Evolutionary conservation across 2,888 invertebrate genomes (phyloP).

Genomic region (Pasiphila rectangulata): DNA sequence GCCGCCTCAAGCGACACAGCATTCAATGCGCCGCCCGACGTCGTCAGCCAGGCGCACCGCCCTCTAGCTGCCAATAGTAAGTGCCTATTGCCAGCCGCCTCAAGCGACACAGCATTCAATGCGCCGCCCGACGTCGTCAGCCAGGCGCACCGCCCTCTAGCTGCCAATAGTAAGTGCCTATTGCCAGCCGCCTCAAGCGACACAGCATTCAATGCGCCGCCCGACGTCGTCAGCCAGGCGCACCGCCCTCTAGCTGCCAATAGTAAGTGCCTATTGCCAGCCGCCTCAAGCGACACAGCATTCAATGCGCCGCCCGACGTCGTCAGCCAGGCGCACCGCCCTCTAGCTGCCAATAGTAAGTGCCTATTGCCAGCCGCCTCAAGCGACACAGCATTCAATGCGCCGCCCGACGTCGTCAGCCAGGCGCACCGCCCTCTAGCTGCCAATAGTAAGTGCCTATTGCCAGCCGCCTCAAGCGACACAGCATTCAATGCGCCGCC

Average conservation of each 20-base stretch:
- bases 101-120: too few relatives aligned
- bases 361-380: too few relatives aligned
- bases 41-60: slow-evolving; percentile 44
- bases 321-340: slow-evolving; percentile 45
- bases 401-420: slow-evolving; percentile 44
- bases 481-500: too few relatives aligned
- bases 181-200: too few relatives aligned
- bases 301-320: slow-evolving; percentile 52
- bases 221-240: slow-evolving; percentile 44
- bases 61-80: slow-evolving; percentile 59
- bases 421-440: slow-evolving; percentile 55
- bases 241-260: slow-evolving; percentile 58
- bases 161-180: slow-evolving; percentile 51
- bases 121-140: slow-evolving; percentile 45
- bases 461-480: too few relatives aligned
- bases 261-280: slow-evolving; percentile 46
- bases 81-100: too few relatives aligned
- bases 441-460: slow-evolving; percentile 49
- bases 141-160: slow-evolving; percentile 53
- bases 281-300: too few relatives aligned
- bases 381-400: too few relatives aligned
- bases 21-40: slow-evolving; percentile 51
- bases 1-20: too few relatives aligned
- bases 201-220: too few relatives aligned
- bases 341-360: slow-evolving; percentile 59